Evolutionary conservation across 1,140 invertebrate species (phyloP).

Genomic region (Drosophila varians): DNA sequence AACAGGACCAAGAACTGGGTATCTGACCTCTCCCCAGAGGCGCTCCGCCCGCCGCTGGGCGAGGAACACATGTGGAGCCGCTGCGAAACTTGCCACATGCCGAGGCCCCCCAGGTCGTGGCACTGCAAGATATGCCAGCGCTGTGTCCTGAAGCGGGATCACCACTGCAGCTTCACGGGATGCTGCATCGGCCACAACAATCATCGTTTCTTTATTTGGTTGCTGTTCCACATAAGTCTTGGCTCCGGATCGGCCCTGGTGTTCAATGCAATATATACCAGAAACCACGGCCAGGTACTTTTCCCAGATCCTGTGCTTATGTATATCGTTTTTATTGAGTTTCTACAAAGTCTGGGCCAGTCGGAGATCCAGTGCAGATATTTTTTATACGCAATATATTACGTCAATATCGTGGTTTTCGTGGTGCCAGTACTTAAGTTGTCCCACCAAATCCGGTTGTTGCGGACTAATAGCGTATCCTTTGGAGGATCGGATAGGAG

Average conservation of each 20-base stretch:
- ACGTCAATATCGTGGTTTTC: neutral
- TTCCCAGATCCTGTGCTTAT: conserved; percentile 23
- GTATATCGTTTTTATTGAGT: conserved; percentile 92
- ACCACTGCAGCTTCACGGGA: conserved; percentile 96
- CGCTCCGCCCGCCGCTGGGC: neutral
- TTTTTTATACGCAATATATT: conserved; percentile 85
- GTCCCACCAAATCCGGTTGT: conserved; percentile 1
- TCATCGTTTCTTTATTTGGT: conserved; percentile 92
- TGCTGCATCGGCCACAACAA: conserved; percentile 96
- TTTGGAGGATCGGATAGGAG: conserved; percentile 48
- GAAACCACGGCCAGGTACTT: neutral
- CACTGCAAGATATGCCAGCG: conserved; percentile 92
- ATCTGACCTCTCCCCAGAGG: neutral
- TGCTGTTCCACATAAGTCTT: conserved; percentile 91
- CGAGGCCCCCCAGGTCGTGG: conserved; percentile 94
- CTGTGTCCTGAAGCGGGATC: conserved; percentile 96
- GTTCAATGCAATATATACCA: conserved; percentile 88
- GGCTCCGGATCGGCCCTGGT: conserved; percentile 87
- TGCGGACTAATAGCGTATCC: conserved; percentile 21
- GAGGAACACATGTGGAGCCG: conserved; percentile 87
- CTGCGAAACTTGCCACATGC: conserved; percentile 90
- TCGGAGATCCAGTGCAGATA: conserved; percentile 85
- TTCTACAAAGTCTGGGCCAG: conserved; percentile 83
- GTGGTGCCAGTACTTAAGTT: conserved; percentile 19
- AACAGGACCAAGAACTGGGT: conserved; percentile 20